Conservation (phyloP, 2,113 vertebrate species). For the Acanthisitta chloris region DNA sequence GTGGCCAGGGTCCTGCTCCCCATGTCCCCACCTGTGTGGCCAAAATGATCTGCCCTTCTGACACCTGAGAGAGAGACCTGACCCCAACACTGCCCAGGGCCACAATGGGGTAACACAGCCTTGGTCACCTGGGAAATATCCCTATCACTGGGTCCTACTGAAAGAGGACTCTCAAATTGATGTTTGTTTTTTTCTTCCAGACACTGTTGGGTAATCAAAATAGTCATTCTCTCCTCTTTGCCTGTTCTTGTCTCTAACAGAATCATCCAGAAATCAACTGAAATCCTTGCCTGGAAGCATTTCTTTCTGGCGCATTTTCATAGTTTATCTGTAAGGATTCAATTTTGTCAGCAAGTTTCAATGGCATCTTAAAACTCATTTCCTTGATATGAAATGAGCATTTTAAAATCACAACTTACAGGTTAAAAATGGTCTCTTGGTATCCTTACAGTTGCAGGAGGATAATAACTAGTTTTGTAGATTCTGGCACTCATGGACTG, state of each 20-base stretch:
- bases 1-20: background rate
- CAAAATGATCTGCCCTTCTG: background rate
- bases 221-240: background rate
- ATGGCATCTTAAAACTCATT: background rate
- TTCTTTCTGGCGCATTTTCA: background rate
- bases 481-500: background rate
- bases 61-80: rapidly evolving
- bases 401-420: background rate
- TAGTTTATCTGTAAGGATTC: background rate
- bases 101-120: rapidly evolving
- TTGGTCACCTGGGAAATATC: background rate
- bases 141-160: too few species aligned
- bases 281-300: background rate
- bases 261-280: background rate
- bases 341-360: background rate
- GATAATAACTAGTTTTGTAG: background rate
- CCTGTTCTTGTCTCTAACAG: background rate
- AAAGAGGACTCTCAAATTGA: background rate
- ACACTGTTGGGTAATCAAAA: background rate
- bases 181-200: background rate
- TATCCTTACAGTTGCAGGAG: background rate
- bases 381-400: background rate
- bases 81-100: background rate
- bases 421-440: background rate
- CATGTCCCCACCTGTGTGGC: rapidly evolving